Evolutionary conservation across 2,888 invertebrate species (phyloP).

Genomic region (Platynereis dumerilii): DNA sequence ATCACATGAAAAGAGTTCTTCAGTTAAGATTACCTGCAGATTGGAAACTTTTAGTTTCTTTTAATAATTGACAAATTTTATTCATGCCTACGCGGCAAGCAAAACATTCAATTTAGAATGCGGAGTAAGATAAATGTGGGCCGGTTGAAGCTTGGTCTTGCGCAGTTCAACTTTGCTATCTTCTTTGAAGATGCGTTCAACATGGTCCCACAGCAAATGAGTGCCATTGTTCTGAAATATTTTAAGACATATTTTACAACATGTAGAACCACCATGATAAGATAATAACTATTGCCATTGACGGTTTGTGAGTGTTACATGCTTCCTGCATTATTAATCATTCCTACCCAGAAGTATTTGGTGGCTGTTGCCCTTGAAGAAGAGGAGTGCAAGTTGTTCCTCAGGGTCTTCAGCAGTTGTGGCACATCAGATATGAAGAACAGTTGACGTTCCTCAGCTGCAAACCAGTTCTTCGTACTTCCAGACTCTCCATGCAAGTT

Average conservation of each 20-base stretch:
- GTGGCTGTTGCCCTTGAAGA: neutral
- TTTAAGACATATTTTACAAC: too few relatives aligned
- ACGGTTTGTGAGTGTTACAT: too few relatives aligned
- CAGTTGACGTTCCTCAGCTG: conserved; percentile 1
- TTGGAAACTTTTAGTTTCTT: too few relatives aligned
- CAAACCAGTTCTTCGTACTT: conserved; percentile 13
- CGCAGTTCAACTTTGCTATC: conserved; percentile 8
- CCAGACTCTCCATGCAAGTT: conserved; percentile 7
- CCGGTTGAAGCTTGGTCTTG: conserved; percentile 13
- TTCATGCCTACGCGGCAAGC: conserved; percentile 21
- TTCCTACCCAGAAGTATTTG: conserved; percentile 17
- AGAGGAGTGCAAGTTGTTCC: conserved; percentile 20
- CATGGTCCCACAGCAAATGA: conserved; percentile 21
- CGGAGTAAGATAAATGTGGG: conserved; percentile 20
- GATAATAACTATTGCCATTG: too few relatives aligned
- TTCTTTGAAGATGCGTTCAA: neutral
- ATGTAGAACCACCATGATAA: too few relatives aligned
- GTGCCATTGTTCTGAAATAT: conserved; percentile 20
- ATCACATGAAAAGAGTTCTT: too few relatives aligned
- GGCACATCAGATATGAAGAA: conserved; percentile 23
- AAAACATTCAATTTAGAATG: conserved; percentile 18
- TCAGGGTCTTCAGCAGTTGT: conserved; percentile 19
- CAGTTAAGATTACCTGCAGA: too few relatives aligned
- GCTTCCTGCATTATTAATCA: too few relatives aligned
- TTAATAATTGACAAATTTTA: too few relatives aligned